Percentiles rank a stretch among this genome's conserved stretches.
Evolutionary conservation across 2,888 invertebrate species (phyloP).

Genomic region (Caradrina clavipalpis): DNA sequence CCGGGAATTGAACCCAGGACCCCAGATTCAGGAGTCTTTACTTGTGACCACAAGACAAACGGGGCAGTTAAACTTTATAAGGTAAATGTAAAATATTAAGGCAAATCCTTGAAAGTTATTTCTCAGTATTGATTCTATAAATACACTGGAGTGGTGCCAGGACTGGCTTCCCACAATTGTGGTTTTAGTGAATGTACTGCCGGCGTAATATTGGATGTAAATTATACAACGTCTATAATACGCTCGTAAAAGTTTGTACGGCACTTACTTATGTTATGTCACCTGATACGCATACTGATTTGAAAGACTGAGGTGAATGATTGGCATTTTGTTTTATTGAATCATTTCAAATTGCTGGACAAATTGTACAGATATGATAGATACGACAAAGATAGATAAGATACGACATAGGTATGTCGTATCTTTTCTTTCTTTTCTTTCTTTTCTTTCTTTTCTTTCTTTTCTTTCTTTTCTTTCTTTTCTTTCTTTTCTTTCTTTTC

Average conservation of each 20-base stretch:
- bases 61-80: not conserved
- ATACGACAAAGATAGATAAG: too few relatives aligned
- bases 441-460: too few relatives aligned
- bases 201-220: constrained; percentile 31
- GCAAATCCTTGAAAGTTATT: constrained; percentile 26
- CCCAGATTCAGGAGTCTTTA: too few relatives aligned
- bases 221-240: constrained; percentile 36
- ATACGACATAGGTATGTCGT: too few relatives aligned
- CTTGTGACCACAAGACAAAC: too few relatives aligned
- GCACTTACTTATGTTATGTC: not conserved
- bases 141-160: constrained; percentile 58
- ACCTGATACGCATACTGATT: constrained; percentile 20
- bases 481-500: too few relatives aligned
- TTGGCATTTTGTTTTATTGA: not conserved
- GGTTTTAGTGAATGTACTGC: constrained; percentile 44
- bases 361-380: too few relatives aligned
- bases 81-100: constrained; percentile 4
- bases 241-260: constrained; percentile 9
- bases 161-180: constrained; percentile 55
- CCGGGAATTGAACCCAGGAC: too few relatives aligned
- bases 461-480: too few relatives aligned
- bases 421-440: too few relatives aligned
- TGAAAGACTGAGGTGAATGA: not conserved
- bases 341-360: too few relatives aligned
- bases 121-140: constrained; percentile 42